Conservation (phyloP, 2,888 invertebrate genomes). For the Agonopterix alstromeriana region DNA sequence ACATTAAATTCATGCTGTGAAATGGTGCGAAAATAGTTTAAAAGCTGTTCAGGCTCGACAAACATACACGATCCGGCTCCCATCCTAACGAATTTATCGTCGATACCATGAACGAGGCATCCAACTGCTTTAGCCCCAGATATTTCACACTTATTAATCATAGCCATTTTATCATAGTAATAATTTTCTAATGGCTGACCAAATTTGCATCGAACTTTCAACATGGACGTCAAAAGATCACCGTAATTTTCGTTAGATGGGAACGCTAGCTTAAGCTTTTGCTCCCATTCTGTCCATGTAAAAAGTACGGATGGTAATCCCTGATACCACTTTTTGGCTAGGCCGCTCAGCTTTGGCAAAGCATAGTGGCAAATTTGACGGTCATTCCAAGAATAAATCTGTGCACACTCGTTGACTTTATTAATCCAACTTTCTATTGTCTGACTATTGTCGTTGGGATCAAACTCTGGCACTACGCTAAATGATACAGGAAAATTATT, state of each 20-base stretch:
- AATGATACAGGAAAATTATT: slow-evolving; percentile 1
- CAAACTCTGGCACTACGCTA: slow-evolving; percentile 14
- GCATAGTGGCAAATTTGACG: slow-evolving; percentile 15
- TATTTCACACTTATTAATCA: slow-evolving; percentile 15
- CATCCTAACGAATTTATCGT: slow-evolving; percentile 16
- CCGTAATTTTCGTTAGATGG: neutral
- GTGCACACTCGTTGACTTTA: too few species aligned
- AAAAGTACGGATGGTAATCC: slow-evolving; percentile 15
- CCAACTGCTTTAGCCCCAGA: slow-evolving; percentile 12
- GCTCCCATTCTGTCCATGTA: slow-evolving; percentile 15
- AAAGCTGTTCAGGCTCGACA: slow-evolving; percentile 10
- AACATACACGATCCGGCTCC: slow-evolving; percentile 11
- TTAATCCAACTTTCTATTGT: too few species aligned
- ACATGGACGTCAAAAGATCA: slow-evolving; percentile 3
- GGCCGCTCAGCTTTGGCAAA: slow-evolving; percentile 14
- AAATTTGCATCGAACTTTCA: slow-evolving; percentile 12
- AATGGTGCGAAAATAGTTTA: slow-evolving; percentile 9
- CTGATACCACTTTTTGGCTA: slow-evolving; percentile 18
- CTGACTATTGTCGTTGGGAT: too few species aligned
- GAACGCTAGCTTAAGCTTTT: neutral
- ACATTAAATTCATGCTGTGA: neutral
- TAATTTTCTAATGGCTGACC: slow-evolving; percentile 13
- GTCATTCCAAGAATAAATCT: slow-evolving; percentile 17
- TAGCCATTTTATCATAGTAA: slow-evolving; percentile 15
- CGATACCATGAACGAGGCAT: slow-evolving; percentile 14